phyloP scores from a whole-genome alignment of 1,140 invertebrate species.

The Mycetomoellerius zeteki region DNA sequence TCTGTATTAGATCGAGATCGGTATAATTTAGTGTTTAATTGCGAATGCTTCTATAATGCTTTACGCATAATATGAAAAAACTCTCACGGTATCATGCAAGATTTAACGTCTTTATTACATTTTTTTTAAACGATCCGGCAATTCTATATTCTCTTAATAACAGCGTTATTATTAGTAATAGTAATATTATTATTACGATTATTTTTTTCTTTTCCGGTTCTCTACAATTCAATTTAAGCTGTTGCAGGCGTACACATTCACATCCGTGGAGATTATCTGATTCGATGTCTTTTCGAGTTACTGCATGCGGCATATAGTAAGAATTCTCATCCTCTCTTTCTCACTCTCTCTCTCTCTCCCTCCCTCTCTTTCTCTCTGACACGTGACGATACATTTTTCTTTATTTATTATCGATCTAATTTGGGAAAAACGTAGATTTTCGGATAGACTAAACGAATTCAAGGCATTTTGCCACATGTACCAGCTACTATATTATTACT shows the following conservation, averaged over 20 bases:
- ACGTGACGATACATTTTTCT: background rate
- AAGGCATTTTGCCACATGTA: conserved; percentile 56
- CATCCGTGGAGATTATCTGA: conserved; percentile 47
- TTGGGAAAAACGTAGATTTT: conserved; percentile 22
- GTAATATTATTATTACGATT: conserved; percentile 37
- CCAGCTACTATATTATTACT: conserved; percentile 48
- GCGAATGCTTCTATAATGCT: background rate
- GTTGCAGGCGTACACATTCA: conserved; percentile 40
- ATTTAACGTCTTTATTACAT: conserved; percentile 56
- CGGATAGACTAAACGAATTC: conserved; percentile 46
- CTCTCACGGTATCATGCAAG: conserved; percentile 60
- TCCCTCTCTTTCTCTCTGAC: background rate
- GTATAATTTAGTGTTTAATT: background rate
- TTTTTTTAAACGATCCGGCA: conserved; percentile 60
- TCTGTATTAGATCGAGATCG: background rate
- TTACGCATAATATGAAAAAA: conserved; percentile 63
- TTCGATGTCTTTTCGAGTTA: conserved; percentile 54
- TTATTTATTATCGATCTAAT: conserved; percentile 61
- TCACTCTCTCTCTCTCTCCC: no score
- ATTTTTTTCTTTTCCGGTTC: background rate
- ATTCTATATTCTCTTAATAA: conserved; percentile 40
- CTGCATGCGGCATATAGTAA: conserved; percentile 36
- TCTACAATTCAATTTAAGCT: conserved; percentile 46
- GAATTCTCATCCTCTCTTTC: background rate
- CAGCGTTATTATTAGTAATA: conserved; percentile 35